Evolutionary conservation across 1,140 invertebrate genomes (phyloP).

Genomic region (Drosophila asahinai): DNA sequence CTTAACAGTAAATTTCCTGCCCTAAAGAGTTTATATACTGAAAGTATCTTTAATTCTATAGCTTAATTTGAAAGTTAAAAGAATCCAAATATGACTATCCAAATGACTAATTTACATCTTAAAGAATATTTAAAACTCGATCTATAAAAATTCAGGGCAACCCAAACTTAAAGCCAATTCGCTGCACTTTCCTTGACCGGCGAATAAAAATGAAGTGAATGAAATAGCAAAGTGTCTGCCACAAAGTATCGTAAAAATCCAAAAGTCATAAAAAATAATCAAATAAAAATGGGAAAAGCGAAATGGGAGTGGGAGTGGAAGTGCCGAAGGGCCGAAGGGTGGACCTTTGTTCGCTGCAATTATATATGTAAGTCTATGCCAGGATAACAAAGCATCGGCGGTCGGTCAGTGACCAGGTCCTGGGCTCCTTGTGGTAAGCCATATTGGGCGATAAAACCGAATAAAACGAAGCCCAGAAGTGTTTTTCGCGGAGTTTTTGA

Average conservation of each 20-base stretch:
- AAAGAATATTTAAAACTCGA: background rate
- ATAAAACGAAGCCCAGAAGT: constrained; percentile 61
- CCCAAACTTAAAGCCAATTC: constrained; percentile 5
- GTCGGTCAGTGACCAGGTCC: constrained; percentile 28
- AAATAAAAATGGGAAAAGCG: constrained; percentile 34
- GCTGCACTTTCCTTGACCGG: background rate
- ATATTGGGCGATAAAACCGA: constrained; percentile 69
- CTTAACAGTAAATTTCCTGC: too few relatives aligned
- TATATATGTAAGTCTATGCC: constrained; percentile 36
- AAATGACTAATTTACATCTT: too few relatives aligned
- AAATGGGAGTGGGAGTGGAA: constrained; percentile 2
- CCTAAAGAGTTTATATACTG: too few relatives aligned
- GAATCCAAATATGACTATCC: too few relatives aligned
- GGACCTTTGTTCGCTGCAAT: constrained; percentile 45
- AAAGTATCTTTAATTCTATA: too few relatives aligned
- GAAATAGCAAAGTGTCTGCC: constrained; percentile 42
- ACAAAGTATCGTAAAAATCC: constrained; percentile 61
- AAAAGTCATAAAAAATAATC: constrained; percentile 76
- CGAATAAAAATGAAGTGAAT: constrained; percentile 33
- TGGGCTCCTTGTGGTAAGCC: constrained; percentile 42
- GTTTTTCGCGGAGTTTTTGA: constrained; percentile 24
- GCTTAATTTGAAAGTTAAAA: too few relatives aligned
- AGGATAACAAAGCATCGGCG: constrained; percentile 27
- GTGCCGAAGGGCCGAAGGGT: background rate
- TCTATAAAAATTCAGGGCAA: background rate